Base-by-base conservation (phyloP, 1,140 invertebrate species). In the Heliconius melpomene region DNA sequence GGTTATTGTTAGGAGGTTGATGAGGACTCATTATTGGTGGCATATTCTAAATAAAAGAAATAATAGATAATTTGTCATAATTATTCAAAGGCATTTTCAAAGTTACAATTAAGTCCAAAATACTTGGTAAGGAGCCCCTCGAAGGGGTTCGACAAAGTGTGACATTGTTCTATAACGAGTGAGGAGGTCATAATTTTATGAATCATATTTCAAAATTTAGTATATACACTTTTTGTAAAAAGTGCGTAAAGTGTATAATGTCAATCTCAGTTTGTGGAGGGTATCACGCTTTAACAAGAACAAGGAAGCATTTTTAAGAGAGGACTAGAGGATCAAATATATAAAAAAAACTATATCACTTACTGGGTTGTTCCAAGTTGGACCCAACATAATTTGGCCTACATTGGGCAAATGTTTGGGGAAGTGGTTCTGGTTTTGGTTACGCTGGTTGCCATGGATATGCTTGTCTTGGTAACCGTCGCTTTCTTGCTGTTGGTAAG, bases 281-380 rank as follows among this genome's bases (percentile, higher is more conserved):
- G 50, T 20, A 2, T 20, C 18, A 2, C 7, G 18, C 18, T 20
- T 7, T 20, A 6, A 20, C 50, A 20, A 52, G 7, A 20, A 52
- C 50, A 54, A 7, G 54, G 54, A n/a, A n/a, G 54, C 8, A 3
- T 16, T 46, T 5, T 46, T 0, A 46, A 46, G 40, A 16, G 40
- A 46, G 5, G 40, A 46, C 13, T 46, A 16, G 13, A 16, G 5
- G 13, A 16, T 46, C 40, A 16, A 36, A 36, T 36, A 16, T 16
- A 46, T 16, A 5, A 16, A 46, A 46, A 46, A 46, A 46, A 16
- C 13, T 16, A 46, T 46, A 16, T 5, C n/a, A 11, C 29, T 70
- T 66, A 85, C 85, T 82, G 81, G 81, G 18, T 57, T 40, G 13
- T 13, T 76, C 88, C 88, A 89, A 73, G 80, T 85, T 16, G 93